These are phyloP conservation scores for Dolichopus griseipennis DNA, from an alignment of 2,888 invertebrate species.

Conservation along the genomic window DNA sequence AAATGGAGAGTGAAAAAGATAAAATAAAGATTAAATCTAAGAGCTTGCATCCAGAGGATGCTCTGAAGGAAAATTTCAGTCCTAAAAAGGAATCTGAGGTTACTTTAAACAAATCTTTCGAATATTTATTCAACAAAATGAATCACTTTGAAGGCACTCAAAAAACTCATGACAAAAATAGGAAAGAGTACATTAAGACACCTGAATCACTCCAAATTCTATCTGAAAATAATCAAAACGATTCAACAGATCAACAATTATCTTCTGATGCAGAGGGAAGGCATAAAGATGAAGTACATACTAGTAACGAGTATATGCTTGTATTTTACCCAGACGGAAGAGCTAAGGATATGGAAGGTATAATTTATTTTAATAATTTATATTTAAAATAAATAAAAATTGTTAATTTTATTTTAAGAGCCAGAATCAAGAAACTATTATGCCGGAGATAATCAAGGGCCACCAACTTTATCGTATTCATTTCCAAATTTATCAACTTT, in stretches of 20 bases:
- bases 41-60: not conserved
- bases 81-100: not conserved
- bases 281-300: conserved; percentile 46
- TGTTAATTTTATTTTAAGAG: conserved; percentile 34
- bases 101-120: not conserved
- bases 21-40: not conserved
- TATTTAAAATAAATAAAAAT: conserved; percentile 8
- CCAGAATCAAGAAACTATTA: conserved; percentile 55
- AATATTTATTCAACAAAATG: conserved; percentile 7
- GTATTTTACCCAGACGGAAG: conserved; percentile 56
- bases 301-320: conserved; percentile 74
- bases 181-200: not conserved
- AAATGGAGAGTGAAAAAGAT: not conserved
- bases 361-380: conserved; percentile 21
- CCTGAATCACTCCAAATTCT: not conserved
- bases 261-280: conserved; percentile 26
- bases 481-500: conserved; percentile 64
- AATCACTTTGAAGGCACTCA: conserved; percentile 11
- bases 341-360: conserved; percentile 47
- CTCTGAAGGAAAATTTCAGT: not conserved
- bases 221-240: conserved; percentile 10
- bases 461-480: conserved; percentile 73
- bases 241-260: conserved; percentile 18
- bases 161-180: conserved; percentile 17
- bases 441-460: conserved; percentile 57